Evolutionary conservation across 2,888 invertebrate species (phyloP), one percentile per base, ranked within the genome.

Genomic region (Drosophila anceps): DNA sequence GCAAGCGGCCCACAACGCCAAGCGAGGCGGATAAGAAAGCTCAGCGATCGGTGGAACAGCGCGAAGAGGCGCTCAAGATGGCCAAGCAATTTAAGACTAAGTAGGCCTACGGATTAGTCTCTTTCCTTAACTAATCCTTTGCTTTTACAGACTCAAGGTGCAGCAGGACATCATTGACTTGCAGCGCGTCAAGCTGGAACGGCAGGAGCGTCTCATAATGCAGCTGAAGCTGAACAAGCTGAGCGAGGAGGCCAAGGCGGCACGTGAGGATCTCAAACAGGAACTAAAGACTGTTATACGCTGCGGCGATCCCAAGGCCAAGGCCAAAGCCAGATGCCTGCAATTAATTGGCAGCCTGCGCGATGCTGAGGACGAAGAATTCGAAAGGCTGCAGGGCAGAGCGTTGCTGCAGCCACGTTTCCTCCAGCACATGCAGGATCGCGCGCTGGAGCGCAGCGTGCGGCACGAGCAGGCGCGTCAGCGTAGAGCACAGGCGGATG

Each of bases 101-200:
- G 93, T 93, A 84, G 13, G 18, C 15, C 2, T 0, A 24, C 27
- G 24, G 6, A 18, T 18, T 12, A 18, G 29, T 7, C n/a, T 12
- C 4, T 1, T 37, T 6, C 8, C 4, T 10, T 20, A 9, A 8
- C 24, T n/a, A 39, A 43, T 44, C 20, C 18, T 8, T 20, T 48
- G 0, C 13, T 20, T n/a, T 48, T 9, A 3, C 76, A 95, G 96
- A 81, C 95, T 95, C 71, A 95, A 95, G 91, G 94, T 95, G 12
- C 96, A 96, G 90, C 95, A 95, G 89, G 94, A 95, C 77, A 95
- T 96, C 48, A 96, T 96, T 68, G 95, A 96, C 33, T 92, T 95
- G 33, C 96, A 96, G 91, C 95, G 95, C 90, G 93, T 94, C 2
- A 96, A 96, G 92, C 91, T 97, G 68, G 95, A 95, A 68, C 95